A percentile compares a stretch with the other conserved stretches of the same genome.
These are phyloP conservation scores for Neoseiulus cucumeris DNA, from an alignment of 1,140 invertebrate species.

Conservation along the genomic window DNA sequence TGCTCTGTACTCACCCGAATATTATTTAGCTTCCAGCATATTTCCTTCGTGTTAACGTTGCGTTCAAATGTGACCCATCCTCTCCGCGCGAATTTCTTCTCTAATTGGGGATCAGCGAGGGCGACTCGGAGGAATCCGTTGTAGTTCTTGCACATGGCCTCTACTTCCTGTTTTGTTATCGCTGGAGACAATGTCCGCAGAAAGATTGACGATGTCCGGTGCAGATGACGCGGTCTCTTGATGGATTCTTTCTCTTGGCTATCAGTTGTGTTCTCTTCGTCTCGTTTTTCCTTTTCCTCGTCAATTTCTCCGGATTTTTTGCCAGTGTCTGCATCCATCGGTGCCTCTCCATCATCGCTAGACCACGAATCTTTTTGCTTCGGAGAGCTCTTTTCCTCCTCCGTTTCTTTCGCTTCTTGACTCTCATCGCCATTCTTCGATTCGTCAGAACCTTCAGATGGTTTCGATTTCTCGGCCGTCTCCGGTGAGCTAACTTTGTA, in stretches of 20 bases:
- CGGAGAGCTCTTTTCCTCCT: conserved; percentile 14
- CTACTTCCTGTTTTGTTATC: conserved; percentile 89
- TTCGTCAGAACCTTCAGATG: conserved; percentile 26
- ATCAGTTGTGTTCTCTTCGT: conserved; percentile 31
- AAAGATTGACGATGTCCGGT: conserved; percentile 92
- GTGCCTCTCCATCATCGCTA: conserved; percentile 26
- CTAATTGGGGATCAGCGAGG: conserved; percentile 85
- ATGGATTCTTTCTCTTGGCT: conserved; percentile 11
- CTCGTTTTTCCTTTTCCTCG: conserved; percentile 10
- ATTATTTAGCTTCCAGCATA: conserved; percentile 96
- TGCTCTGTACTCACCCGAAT: conserved; percentile 43
- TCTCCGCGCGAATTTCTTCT: conserved; percentile 77
- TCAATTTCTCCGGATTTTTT: conserved; percentile 15
- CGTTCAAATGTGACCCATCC: conserved; percentile 96
- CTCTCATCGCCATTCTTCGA: conserved; percentile 23
- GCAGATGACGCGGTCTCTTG: conserved; percentile 34
- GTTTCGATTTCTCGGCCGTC: conserved; percentile 18
- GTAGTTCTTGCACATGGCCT: conserved; percentile 85
- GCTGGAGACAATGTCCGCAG: conserved; percentile 80
- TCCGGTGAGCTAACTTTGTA: conserved; percentile 23
- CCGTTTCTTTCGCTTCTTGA: conserved; percentile 14
- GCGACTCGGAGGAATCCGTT: conserved; percentile 88
- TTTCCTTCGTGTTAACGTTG: conserved; percentile 95
- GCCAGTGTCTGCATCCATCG: conserved; percentile 18
- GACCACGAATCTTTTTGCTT: conserved; percentile 25